phyloP scores from a whole-genome alignment of 2,113 vertebrate species.

The Gobio gobio region DNA sequence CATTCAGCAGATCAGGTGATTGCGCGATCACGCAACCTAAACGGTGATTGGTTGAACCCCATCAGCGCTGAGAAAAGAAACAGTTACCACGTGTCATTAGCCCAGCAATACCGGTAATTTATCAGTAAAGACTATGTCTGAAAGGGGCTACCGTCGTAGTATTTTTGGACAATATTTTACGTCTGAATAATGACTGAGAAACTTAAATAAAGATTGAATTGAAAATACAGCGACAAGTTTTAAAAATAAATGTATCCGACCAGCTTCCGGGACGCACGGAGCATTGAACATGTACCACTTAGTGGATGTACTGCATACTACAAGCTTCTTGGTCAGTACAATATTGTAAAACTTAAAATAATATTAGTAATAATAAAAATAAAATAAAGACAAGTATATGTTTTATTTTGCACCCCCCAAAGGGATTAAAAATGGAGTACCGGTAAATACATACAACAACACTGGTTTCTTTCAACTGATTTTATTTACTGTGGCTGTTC shows the following conservation, averaged over 20 bases:
- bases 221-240: neutral
- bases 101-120: too few species aligned
- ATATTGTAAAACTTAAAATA: neutral
- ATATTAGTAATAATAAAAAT: neutral
- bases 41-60: neutral
- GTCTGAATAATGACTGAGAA: neutral
- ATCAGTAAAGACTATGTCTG: too few species aligned
- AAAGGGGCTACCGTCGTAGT: too few species aligned
- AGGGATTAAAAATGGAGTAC: neutral
- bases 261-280: neutral
- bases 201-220: neutral
- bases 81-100: neutral
- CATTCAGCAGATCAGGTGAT: neutral
- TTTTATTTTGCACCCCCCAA: neutral
- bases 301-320: neutral
- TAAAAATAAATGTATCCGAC: neutral
- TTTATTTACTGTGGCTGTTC: conserved; percentile 21
- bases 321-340: neutral
- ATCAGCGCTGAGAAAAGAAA: neutral
- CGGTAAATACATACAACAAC: neutral
- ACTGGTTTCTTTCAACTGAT: conserved; percentile 1
- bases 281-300: neutral
- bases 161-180: neutral
- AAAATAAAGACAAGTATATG: neutral
- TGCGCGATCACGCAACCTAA: neutral